Percentiles rank a stretch among this genome's conserved stretches.
Evolutionary conservation across 1,140 invertebrate species (phyloP).

Genomic region (Sitodiplosis mosellana): DNA sequence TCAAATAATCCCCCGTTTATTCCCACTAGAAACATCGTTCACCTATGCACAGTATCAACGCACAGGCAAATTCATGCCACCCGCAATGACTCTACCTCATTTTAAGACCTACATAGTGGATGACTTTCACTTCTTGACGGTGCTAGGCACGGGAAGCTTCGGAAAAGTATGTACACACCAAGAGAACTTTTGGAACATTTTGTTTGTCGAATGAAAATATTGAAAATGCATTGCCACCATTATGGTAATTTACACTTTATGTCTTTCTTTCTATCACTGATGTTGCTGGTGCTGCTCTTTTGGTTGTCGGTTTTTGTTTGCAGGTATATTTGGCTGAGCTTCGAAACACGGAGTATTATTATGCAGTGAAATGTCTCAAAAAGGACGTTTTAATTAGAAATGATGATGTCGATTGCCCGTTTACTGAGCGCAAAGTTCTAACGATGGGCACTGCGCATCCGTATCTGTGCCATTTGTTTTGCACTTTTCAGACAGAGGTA

Average conservation of each 20-base stretch:
- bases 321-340: slow-evolving; percentile 89
- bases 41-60: slow-evolving; percentile 32
- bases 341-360: slow-evolving; percentile 77
- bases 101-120: slow-evolving; percentile 76
- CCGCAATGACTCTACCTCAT: slow-evolving; percentile 63
- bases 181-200: neutral
- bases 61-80: slow-evolving; percentile 59
- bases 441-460: slow-evolving; percentile 94
- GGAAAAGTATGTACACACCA: slow-evolving; percentile 54
- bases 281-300: too few species aligned
- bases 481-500: slow-evolving; percentile 95
- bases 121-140: slow-evolving; percentile 87
- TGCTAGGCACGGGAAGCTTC: slow-evolving; percentile 90
- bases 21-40: slow-evolving; percentile 21
- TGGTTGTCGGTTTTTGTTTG: slow-evolving; percentile 11
- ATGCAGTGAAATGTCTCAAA: slow-evolving; percentile 95
- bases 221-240: neutral
- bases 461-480: slow-evolving; percentile 93
- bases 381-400: slow-evolving; percentile 96
- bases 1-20: too few species aligned
- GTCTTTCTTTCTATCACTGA: neutral
- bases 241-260: too few species aligned
- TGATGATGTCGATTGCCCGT: slow-evolving; percentile 95
- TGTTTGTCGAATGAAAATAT: neutral
- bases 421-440: slow-evolving; percentile 93